Base-by-base conservation (phyloP, 2,888 invertebrate genomes). In the Epistrophe eligans region DNA sequence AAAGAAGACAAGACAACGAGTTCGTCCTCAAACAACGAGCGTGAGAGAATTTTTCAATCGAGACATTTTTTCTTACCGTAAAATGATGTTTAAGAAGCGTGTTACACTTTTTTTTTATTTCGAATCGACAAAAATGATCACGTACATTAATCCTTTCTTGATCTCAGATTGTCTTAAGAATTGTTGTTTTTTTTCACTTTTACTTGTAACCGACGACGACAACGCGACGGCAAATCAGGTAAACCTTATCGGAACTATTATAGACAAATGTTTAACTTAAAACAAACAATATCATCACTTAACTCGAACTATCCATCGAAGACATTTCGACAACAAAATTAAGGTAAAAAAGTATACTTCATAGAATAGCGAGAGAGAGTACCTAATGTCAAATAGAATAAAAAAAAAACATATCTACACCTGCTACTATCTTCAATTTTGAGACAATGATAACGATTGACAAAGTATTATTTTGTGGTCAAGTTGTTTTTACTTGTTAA, bases 361-460 rank as follows among this genome's bases (percentile, higher is more conserved):
- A 74, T 70, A 79, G 66, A 79, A 60, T 40, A 50, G n/a, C n/a
- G n/a, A 72, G 67, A 76, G 79, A 79, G 40, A 24, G 1, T 24
- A 24, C 24, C 24, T 83, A n/a, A 55, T 87, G 85, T 87, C 85
- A 83, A 83, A 74, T 71, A 71, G 50, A 24, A 77, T 64, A 28
- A 35, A 58, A 76, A 48, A 35, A 67, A 67, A 50, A 50, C 8
- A 40, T 15, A 45, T 79, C 77, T 77, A 79, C 72, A 87, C 79
- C 83, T 87, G 83, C 87, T 87, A 83, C 87, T 87, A 87, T 87
- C 87, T 83, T 62, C 58, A 66, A 58, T 70, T 82, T 83, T 76
- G 45, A 82, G 66, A 74, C 76, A 87, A 52, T 70, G 87, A 87
- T 87, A 87, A 87, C 83, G 60, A 82, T 58, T 79, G 48, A 72